Evolutionary conservation across 1,140 invertebrate genomes (phyloP).

Genomic region (Propsilocerus akamusi): DNA sequence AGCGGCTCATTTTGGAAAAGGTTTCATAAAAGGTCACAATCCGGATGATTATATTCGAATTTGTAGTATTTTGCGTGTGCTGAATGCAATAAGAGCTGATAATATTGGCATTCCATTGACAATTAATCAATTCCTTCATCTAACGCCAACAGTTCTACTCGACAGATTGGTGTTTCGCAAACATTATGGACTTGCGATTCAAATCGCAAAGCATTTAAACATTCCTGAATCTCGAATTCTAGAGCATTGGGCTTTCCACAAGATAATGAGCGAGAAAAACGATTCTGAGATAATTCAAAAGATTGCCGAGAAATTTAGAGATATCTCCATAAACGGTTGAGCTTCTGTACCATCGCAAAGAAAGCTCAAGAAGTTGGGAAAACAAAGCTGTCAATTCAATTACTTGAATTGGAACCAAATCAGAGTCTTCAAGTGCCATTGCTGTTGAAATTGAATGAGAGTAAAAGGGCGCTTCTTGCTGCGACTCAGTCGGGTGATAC

Average conservation of each 20-base stretch:
- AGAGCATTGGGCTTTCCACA: slow-evolving; percentile 94
- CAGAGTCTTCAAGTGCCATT: slow-evolving; percentile 78
- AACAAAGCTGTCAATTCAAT: slow-evolving; percentile 70
- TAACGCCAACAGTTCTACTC: slow-evolving; percentile 60
- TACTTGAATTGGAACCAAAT: slow-evolving; percentile 79
- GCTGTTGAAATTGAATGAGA: slow-evolving; percentile 65
- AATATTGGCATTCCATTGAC: slow-evolving; percentile 83
- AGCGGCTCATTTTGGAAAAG: slow-evolving; percentile 89
- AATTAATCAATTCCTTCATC: slow-evolving; percentile 61
- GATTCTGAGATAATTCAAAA: slow-evolving; percentile 73
- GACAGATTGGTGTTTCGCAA: slow-evolving; percentile 78
- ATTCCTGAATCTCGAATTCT: slow-evolving; percentile 78
- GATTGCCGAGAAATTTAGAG: slow-evolving; percentile 76
- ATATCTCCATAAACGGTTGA: slow-evolving; percentile 56
- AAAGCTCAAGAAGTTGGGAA: slow-evolving; percentile 73
- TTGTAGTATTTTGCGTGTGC: slow-evolving; percentile 67
- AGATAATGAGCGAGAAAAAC: slow-evolving; percentile 44
- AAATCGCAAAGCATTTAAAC: slow-evolving; percentile 77
- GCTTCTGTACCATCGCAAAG: slow-evolving; percentile 83
- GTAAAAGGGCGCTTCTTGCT: slow-evolving; percentile 61
- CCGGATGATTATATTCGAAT: slow-evolving; percentile 75
- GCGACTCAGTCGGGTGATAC: slow-evolving; percentile 91
- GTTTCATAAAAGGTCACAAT: slow-evolving; percentile 60
- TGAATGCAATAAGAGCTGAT: slow-evolving; percentile 77
- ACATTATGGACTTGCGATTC: slow-evolving; percentile 77